Percentiles rank a stretch among this genome's conserved stretches.
These are phyloP conservation scores for Pinna nobilis DNA, from an alignment of 1,140 invertebrate species.

Conservation along the genomic window DNA sequence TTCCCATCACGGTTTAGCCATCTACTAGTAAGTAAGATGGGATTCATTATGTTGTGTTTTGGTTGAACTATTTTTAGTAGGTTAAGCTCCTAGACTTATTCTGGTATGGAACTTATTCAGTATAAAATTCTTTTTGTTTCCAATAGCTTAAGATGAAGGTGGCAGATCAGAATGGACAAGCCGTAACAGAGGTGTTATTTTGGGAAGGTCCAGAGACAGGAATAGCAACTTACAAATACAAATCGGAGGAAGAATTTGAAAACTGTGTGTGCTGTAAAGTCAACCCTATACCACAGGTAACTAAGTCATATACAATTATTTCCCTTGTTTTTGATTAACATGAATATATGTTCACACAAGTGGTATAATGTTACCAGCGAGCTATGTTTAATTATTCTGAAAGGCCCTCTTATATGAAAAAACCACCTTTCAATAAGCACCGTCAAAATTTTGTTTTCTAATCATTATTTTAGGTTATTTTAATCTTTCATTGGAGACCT, in stretches of 20 bases:
- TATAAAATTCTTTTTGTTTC: background rate
- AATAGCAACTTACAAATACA: constrained; percentile 47
- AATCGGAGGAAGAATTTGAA: constrained; percentile 24
- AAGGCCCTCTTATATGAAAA: no score
- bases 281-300: constrained; percentile 17
- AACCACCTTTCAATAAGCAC: no score
- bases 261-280: constrained; percentile 43
- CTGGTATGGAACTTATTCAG: background rate
- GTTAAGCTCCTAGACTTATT: background rate
- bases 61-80: background rate
- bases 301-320: background rate
- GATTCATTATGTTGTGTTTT: no score
- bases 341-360: no score
- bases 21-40: no score
- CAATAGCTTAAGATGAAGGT: constrained; percentile 38
- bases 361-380: no score
- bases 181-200: constrained; percentile 51
- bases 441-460: no score
- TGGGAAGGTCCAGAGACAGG: constrained; percentile 48
- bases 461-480: no score
- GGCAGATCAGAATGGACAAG: constrained; percentile 42
- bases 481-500: no score
- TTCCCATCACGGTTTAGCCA: no score
- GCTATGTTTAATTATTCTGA: no score
- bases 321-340: no score